phyloP scores from a whole-genome alignment of 2,888 invertebrate species.

The Teinopalpus imperialis region DNA sequence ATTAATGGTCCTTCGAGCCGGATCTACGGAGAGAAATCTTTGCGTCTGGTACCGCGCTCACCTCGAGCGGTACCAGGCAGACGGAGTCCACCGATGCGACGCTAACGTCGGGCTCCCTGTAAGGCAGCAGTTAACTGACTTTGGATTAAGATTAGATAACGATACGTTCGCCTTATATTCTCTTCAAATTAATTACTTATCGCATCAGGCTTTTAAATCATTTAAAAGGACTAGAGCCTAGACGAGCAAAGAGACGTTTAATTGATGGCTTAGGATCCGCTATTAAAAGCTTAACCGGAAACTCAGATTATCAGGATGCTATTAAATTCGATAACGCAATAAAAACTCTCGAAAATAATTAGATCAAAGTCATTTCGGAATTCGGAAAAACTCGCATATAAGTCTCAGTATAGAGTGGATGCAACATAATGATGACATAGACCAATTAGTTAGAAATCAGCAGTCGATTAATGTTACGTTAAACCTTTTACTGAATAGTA shows the following conservation, averaged over 20 bases:
- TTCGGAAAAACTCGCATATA: too few species aligned
- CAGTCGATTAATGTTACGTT: not conserved
- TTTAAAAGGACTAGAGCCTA: constrained; percentile 6
- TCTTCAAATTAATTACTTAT: constrained; percentile 8
- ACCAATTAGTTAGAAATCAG: not conserved
- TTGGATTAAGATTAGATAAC: not conserved
- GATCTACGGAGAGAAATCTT: too few species aligned
- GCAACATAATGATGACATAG: not conserved
- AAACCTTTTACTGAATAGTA: not conserved
- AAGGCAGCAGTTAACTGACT: not conserved
- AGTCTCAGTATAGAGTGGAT: too few species aligned
- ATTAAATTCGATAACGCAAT: constrained; percentile 27
- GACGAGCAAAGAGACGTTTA: constrained; percentile 12
- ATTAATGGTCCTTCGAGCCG: too few species aligned
- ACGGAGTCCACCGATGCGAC: too few species aligned
- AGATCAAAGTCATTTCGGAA: too few species aligned
- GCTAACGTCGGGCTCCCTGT: too few species aligned
- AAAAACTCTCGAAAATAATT: constrained; percentile 22
- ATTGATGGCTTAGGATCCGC: constrained; percentile 19
- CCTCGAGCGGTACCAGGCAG: too few species aligned
- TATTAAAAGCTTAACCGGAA: constrained; percentile 5
- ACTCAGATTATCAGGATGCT: constrained; percentile 27
- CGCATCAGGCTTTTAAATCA: constrained; percentile 5
- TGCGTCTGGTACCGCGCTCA: too few species aligned
- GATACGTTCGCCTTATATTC: constrained; percentile 1